phyloP scores from a whole-genome alignment of 2,888 invertebrate species.

The Drosophila recens region DNA sequence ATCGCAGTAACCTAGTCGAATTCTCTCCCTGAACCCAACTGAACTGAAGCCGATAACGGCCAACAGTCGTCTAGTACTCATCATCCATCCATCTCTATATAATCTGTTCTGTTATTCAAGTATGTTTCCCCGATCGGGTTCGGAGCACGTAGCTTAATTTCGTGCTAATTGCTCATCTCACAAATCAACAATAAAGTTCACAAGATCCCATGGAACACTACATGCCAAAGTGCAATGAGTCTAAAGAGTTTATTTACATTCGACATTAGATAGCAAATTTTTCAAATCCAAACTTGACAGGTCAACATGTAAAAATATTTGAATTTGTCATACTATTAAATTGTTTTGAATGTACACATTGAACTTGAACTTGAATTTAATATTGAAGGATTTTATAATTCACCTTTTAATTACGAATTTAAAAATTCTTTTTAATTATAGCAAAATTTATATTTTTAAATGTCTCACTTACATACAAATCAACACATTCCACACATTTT shows the following conservation, averaged over 20 bases:
- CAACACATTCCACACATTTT: not conserved
- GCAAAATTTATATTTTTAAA: not conserved
- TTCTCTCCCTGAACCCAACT: constrained; percentile 40
- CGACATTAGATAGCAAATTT: not conserved
- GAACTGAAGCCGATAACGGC: constrained; percentile 59
- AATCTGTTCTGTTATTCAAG: constrained; percentile 10
- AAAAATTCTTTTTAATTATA: too few species aligned
- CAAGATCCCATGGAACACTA: not conserved
- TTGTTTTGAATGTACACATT: too few species aligned
- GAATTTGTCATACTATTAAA: too few species aligned
- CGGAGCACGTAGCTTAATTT: constrained; percentile 20
- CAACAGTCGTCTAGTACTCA: not conserved
- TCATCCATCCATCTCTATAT: constrained; percentile 17
- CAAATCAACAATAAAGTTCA: not conserved
- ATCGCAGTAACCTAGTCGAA: constrained; percentile 41
- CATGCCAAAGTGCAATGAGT: constrained; percentile 44
- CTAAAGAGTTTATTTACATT: constrained; percentile 28
- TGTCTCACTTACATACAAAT: too few species aligned
- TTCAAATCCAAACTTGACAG: not conserved
- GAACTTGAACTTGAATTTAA: too few species aligned
- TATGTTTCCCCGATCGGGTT: constrained; percentile 6
- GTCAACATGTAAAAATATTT: too few species aligned
- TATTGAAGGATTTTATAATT: too few species aligned
- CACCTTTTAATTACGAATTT: too few species aligned
- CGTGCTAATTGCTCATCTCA: constrained; percentile 2